phyloP scores from a whole-genome alignment of 2,888 invertebrate genomes.

The Gari tellinella region DNA sequence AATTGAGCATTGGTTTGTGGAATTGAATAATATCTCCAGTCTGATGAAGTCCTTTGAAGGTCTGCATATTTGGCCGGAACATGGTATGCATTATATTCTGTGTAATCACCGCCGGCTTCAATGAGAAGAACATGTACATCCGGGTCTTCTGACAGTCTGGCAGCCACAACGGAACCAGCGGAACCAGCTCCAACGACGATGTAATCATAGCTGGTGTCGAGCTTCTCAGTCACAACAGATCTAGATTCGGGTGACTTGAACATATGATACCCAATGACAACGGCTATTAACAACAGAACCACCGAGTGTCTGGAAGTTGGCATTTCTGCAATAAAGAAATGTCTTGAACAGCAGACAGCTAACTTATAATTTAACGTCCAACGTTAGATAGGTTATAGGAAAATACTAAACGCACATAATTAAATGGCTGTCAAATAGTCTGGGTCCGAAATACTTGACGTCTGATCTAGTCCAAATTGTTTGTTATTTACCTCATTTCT shows the following conservation, averaged over 20 bases:
- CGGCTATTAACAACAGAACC: too few relatives aligned
- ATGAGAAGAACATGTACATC: constrained; percentile 35
- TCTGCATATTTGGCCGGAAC: constrained; percentile 34
- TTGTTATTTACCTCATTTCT: too few relatives aligned
- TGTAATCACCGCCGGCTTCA: constrained; percentile 54
- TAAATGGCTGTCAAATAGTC: too few relatives aligned
- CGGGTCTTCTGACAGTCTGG: constrained; percentile 49
- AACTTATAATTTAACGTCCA: too few relatives aligned
- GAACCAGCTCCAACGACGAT: constrained; percentile 46
- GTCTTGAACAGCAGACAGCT: too few relatives aligned
- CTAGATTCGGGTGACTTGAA: background rate
- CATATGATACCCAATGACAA: too few relatives aligned
- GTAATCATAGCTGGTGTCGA: constrained; percentile 47
- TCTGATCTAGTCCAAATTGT: too few relatives aligned
- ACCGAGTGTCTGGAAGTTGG: too few relatives aligned
- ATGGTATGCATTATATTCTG: constrained; percentile 41
- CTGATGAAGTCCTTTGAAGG: constrained; percentile 42
- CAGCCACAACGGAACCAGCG: constrained; percentile 47
- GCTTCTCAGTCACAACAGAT: constrained; percentile 36
- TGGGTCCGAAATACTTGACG: too few relatives aligned
- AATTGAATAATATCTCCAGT: constrained; percentile 56
- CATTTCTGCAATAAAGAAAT: too few relatives aligned
- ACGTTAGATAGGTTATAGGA: too few relatives aligned
- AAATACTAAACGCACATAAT: too few relatives aligned
- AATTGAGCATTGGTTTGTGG: constrained; percentile 40